Base-by-base conservation (phyloP, 2,113 vertebrate species). In the Oxyruncus cristatus region DNA sequence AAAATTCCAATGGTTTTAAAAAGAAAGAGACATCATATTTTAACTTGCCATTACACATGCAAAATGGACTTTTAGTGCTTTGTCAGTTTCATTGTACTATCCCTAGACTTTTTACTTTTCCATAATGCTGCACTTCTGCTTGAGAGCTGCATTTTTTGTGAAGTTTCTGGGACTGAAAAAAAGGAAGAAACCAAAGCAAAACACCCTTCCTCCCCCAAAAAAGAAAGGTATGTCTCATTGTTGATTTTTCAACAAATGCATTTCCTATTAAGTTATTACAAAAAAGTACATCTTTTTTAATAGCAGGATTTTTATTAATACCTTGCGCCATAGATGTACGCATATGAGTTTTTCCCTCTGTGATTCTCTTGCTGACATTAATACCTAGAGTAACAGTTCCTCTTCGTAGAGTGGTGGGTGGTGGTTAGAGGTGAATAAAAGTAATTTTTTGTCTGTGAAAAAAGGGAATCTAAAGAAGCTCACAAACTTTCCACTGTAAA, bases 171-270 rank as follows among this genome's bases (percentile, higher is more conserved):
- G 1, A 17, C 2, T 37, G 9, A 58, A 26, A 26, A 33, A 50
- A 46, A 37, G 14, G 24, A 71, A 62, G 2, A 42, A 76, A 7
- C 2, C 8, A 33, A 10, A 44, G 15, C 6, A 80, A 70, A 77
- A 68, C 30, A 9, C 7, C 6, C 9, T n/a, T 33, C 24, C 2
- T 0, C 0, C 1, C 1, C 4, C 7, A 4, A 7, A 27, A 24
- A 32, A 47, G 23, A 27, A 41, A 52, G 66, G 0, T 1, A 49
- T 26, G 13, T 23, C 4, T 63, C 4, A 13, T 12, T 53, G 46
- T 33, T 67, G 4, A 32, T 53, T 77, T 80, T 59, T 56, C 6
- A 50, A 1, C 7, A 16, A 42, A 5, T 59, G 3, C 0, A 2
- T 59, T 75, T 78, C 75, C 11, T 71, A 28, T n/a, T 21, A 37